Conservation (phyloP, 2,113 vertebrate species). For the Cricetomys ansorgei region DNA sequence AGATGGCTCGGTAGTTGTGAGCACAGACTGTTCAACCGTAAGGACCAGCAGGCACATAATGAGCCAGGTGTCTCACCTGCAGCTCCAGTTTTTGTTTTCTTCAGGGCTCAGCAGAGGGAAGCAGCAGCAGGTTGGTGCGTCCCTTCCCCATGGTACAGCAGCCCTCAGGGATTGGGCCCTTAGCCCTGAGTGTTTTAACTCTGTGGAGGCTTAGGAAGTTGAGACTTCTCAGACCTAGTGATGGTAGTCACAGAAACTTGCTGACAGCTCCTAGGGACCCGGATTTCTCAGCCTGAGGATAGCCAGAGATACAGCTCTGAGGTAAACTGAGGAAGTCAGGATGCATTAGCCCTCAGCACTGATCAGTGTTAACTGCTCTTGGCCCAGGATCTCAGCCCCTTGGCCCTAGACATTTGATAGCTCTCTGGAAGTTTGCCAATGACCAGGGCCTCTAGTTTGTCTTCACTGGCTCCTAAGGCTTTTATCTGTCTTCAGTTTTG, state of each 20-base stretch:
- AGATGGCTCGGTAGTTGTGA: not conserved
- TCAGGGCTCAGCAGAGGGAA: too few relatives aligned
- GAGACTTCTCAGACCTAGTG: not conserved
- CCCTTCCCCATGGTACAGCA: too few relatives aligned
- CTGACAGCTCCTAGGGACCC: not conserved
- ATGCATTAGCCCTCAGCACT: not conserved
- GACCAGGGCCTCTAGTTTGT: not conserved
- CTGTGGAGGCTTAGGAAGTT: not conserved
- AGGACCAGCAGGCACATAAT: not conserved
- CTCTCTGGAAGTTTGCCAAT: not conserved
- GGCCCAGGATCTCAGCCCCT: not conserved
- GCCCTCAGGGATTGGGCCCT: not conserved
- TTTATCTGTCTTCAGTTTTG: not conserved
- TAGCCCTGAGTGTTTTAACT: not conserved
- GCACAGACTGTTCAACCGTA: not conserved
- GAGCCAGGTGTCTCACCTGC: not conserved
- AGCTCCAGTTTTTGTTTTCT: not conserved
- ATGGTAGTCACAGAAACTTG: not conserved
- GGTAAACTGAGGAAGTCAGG: not conserved
- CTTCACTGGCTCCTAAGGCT: not conserved
- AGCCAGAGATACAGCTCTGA: not conserved
- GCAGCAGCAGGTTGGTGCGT: not conserved
- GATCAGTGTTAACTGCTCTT: not conserved
- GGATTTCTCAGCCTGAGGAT: not conserved
- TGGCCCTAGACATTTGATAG: not conserved